phyloP scores from a whole-genome alignment of 2,888 invertebrate genomes.

The Dioctria linearis region DNA sequence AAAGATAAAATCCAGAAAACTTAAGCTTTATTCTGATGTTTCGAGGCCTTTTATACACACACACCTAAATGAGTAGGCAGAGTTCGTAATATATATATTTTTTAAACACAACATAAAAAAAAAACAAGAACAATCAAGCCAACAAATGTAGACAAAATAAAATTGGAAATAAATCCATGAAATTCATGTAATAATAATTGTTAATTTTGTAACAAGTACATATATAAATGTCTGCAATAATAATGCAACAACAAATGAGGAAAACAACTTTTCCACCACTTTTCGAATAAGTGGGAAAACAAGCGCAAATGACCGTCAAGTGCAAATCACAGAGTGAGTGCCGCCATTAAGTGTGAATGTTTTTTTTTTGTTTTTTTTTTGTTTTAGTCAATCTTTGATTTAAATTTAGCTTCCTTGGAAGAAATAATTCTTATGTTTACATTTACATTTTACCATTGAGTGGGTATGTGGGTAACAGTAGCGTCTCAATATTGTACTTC shows the following conservation, averaged over 20 bases:
- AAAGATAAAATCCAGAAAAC: too few species aligned
- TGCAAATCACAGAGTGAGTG: constrained; percentile 29
- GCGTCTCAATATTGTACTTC: too few species aligned
- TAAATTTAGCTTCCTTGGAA: constrained; percentile 38
- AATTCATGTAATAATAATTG: constrained; percentile 6
- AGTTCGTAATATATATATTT: too few species aligned
- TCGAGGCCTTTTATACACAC: too few species aligned
- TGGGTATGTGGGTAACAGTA: too few species aligned
- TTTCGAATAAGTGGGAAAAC: constrained; percentile 40
- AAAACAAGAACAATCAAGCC: too few species aligned
- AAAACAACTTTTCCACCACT: constrained; percentile 32
- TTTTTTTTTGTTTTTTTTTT: constrained; percentile 27
- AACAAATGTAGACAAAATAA: not conserved
- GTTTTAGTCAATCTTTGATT: constrained; percentile 1
- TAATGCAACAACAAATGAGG: constrained; percentile 22
- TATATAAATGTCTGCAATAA: too few species aligned
- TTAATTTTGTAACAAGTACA: constrained; percentile 28
- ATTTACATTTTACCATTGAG: not conserved
- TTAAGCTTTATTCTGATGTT: too few species aligned
- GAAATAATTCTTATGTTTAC: constrained; percentile 43
- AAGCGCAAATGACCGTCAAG: constrained; percentile 43
- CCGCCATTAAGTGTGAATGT: constrained; percentile 12
- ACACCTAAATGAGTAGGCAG: too few species aligned
- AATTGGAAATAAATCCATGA: not conserved
- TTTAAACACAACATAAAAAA: too few species aligned